Evolutionary conservation across 1,140 invertebrate genomes (phyloP), one percentile per base, ranked within the genome.

Genomic region (Plectrocnemia conspersa): DNA sequence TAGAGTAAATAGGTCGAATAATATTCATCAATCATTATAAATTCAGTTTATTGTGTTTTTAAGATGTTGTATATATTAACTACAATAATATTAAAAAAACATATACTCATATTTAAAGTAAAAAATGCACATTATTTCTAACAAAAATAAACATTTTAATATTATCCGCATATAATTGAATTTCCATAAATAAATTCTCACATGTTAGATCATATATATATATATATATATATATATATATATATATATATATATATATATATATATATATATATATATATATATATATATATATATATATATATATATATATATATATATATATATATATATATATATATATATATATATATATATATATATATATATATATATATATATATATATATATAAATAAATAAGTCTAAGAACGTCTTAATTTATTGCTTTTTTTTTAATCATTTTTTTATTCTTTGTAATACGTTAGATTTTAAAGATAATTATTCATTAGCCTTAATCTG

Each of bases 321-420:
- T 13, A 36, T 13, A 13, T 7, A 36, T 36, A 13, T 36, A 36
- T 36, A 36, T 13, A 36, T 36, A 36, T 36, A 13, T 36, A 36
- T 36, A 13, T 36, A 36, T 13, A 13, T 7, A 36, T 36, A 13
- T 36, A 36, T 36, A 36, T 13, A 36, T 36, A 36, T 36, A 13
- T 36, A 36, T 36, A 13, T 36, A 36, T 13, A 36, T 36, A 36
- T 13, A 36, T 36, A 36, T 13, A 36, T 7, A 36, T 36, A 29
- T 29, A 29, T 29, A 29, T 29, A 29, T 29, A 29, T 29, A 29
- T 29, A 29, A 7, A 29, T 33, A 2, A 33, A 13, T 3, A 13
- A 13, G 32, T 15, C n/a, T 33, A 33, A 33, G 16, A 3, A 33
- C n/a, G 32, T 2, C 3, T 33, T 13, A 3, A 33, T 33, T 33